Evolutionary conservation across 2,113 vertebrate species (phyloP).

Genomic region (Marmota monax): DNA sequence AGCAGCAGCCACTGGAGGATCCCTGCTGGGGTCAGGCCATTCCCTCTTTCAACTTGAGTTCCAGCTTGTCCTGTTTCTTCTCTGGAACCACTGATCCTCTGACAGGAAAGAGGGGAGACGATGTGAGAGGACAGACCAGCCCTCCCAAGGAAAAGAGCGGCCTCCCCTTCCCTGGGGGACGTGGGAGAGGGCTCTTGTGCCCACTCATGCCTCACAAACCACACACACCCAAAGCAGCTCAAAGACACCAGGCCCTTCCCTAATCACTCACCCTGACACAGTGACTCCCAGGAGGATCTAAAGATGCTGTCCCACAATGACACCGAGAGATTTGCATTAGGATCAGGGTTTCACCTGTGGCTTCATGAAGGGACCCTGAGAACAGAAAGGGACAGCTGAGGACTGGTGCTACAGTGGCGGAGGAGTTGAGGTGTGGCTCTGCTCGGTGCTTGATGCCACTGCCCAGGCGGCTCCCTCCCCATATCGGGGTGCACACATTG

Average conservation of each 20-base stretch:
- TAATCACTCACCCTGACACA: no score
- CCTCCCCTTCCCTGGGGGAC: background rate
- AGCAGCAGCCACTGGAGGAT: background rate
- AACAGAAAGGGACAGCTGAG: background rate
- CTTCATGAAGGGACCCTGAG: background rate
- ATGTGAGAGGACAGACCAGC: background rate
- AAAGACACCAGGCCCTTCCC: background rate
- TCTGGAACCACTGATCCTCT: background rate
- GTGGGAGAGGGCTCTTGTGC: background rate
- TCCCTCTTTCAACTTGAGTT: background rate
- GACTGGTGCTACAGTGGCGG: fast-evolving
- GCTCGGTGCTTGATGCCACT: background rate
- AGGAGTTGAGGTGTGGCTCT: background rate
- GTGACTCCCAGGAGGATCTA: background rate
- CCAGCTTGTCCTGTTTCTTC: background rate
- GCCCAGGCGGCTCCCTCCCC: fast-evolving
- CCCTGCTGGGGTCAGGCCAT: background rate
- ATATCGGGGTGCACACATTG: fast-evolving
- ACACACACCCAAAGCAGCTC: background rate
- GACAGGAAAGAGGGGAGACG: background rate
- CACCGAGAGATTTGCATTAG: background rate
- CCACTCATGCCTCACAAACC: background rate
- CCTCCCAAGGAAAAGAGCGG: background rate
- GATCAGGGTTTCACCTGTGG: background rate
- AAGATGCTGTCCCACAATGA: background rate